Conservation (phyloP, 2,888 invertebrate genomes). For the Dasysyrphus tricinctus region DNA sequence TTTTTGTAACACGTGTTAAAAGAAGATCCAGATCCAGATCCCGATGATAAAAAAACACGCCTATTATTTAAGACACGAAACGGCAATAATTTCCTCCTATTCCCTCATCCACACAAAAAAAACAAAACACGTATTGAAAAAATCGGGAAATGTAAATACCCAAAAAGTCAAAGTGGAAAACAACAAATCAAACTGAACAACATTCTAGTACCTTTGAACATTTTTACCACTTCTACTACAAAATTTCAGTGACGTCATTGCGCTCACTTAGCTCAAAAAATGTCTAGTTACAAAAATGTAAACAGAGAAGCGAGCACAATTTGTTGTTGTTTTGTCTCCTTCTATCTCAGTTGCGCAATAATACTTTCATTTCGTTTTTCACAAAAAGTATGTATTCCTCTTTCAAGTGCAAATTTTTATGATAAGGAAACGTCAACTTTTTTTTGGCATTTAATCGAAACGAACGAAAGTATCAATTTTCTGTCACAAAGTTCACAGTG, state of each 20-base stretch:
- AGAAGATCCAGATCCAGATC: too few species aligned
- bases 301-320: slow-evolving; percentile 64
- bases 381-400: slow-evolving; percentile 65
- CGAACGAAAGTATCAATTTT: slow-evolving; percentile 49
- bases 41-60: too few species aligned
- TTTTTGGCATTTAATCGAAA: slow-evolving; percentile 58
- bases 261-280: slow-evolving; percentile 50
- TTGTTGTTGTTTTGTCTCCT: slow-evolving; percentile 69
- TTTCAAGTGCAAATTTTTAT: slow-evolving; percentile 66
- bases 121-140: too few species aligned
- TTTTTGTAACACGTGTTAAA: too few species aligned
- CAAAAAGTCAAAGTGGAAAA: neutral
- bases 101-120: too few species aligned
- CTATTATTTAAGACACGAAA: too few species aligned
- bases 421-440: slow-evolving; percentile 72
- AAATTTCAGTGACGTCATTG: slow-evolving; percentile 1
- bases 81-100: too few species aligned
- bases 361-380: slow-evolving; percentile 55
- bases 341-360: neutral
- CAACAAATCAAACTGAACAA: neutral
- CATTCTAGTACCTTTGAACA: slow-evolving; percentile 33
- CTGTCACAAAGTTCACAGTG: slow-evolving; percentile 60
- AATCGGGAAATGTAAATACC: too few species aligned
- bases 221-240: slow-evolving; percentile 27
- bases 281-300: slow-evolving; percentile 46